phyloP scores from a whole-genome alignment of 2,888 invertebrate genomes.

The Drosophila nr. perissopoda region DNA sequence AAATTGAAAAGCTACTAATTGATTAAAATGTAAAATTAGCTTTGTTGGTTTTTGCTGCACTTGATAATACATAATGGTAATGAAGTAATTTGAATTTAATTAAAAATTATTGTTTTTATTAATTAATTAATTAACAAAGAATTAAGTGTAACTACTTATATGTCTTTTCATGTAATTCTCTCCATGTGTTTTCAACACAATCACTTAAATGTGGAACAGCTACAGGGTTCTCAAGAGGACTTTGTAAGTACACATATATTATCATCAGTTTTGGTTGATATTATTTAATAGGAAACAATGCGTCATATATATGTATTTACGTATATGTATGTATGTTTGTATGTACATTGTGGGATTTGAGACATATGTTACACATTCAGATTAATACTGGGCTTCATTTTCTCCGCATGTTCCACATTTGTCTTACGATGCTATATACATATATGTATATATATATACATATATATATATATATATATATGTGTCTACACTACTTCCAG shows the following conservation, averaged over 20 bases:
- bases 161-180: constrained; percentile 76
- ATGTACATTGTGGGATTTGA: constrained; percentile 24
- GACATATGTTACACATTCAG: constrained; percentile 27
- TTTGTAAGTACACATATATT: constrained; percentile 50
- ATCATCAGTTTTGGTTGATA: constrained; percentile 30
- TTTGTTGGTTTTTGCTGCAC: constrained; percentile 30
- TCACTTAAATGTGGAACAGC: constrained; percentile 76
- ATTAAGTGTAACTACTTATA: constrained; percentile 64
- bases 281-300: constrained; percentile 36
- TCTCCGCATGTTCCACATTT: constrained; percentile 56
- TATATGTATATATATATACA: constrained; percentile 40
- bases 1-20: constrained; percentile 50
- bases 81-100: constrained; percentile 51
- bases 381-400: constrained; percentile 62
- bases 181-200: constrained; percentile 80
- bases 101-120: constrained; percentile 51
- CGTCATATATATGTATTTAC: constrained; percentile 8
- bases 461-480: constrained; percentile 22
- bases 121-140: constrained; percentile 51
- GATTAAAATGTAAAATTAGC: constrained; percentile 39
- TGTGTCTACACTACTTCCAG: constrained; percentile 5
- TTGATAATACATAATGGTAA: constrained; percentile 72
- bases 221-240: constrained; percentile 37
- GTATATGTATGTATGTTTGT: constrained; percentile 5
- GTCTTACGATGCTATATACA: constrained; percentile 35